Conservation (phyloP, 2,888 invertebrate genomes). For the Ophion slaviceki region DNA sequence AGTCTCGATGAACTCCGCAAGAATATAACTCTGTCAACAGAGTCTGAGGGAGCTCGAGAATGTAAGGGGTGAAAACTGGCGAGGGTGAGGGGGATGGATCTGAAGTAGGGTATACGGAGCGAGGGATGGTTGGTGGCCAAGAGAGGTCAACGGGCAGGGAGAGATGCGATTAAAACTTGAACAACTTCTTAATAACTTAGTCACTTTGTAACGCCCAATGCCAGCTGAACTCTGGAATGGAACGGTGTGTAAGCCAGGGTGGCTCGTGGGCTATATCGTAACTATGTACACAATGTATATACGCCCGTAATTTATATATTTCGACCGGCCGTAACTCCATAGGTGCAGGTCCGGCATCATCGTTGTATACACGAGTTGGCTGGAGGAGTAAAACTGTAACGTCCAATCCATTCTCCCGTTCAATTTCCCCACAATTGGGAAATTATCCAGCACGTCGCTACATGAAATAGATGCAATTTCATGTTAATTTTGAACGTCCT, state of each 20-base stretch:
- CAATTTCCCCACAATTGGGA: slow-evolving; percentile 1
- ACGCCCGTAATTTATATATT: slow-evolving; percentile 27
- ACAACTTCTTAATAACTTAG: slow-evolving; percentile 79
- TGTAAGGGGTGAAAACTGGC: slow-evolving; percentile 13
- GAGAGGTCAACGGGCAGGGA: slow-evolving; percentile 61
- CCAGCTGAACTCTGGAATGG: slow-evolving; percentile 73
- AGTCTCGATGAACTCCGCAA: slow-evolving; percentile 66
- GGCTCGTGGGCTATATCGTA: slow-evolving; percentile 37
- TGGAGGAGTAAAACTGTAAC: slow-evolving; percentile 32
- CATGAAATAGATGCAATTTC: neutral
- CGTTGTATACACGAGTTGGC: slow-evolving; percentile 3
- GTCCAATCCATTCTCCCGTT: slow-evolving; percentile 30
- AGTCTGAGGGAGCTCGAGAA: slow-evolving; percentile 54
- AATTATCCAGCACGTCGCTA: slow-evolving; percentile 10
- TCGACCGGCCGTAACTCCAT: slow-evolving; percentile 43
- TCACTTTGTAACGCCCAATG: slow-evolving; percentile 75
- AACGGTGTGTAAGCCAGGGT: slow-evolving; percentile 59
- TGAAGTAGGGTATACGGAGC: slow-evolving; percentile 22
- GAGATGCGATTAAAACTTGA: slow-evolving; percentile 79
- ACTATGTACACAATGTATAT: slow-evolving; percentile 32
- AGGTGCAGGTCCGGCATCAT: slow-evolving; percentile 51
- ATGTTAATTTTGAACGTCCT: neutral
- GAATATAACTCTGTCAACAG: slow-evolving; percentile 75
- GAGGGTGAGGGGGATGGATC: slow-evolving; percentile 30
- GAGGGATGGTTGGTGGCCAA: slow-evolving; percentile 27